Base-by-base conservation (phyloP, 2,113 vertebrate genomes). In the Mus spicilegus region DNA sequence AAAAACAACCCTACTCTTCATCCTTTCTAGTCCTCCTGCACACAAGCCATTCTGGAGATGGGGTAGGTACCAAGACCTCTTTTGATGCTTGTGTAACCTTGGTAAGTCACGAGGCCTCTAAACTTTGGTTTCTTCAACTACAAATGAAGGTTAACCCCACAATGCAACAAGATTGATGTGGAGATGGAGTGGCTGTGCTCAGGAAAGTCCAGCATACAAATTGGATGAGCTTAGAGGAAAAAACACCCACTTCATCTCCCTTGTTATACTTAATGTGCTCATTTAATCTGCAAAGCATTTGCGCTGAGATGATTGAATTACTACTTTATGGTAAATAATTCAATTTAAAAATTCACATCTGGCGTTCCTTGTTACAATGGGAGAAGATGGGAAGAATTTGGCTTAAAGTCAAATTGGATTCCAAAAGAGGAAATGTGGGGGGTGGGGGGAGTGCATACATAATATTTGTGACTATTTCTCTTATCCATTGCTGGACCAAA, bases 341-440 rank as follows among this genome's bases (percentile, higher is more conserved):
- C 10, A 33, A 93, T 49, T 96, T 78, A 30, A 93, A 93, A 77
- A 58, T 39, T 89, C 73, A 87, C 58, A 87, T 90, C 78, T 81
- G 56, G 39, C 77, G 24, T 87, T 90, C 67, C 10, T 70, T 63
- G 4, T 49, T 65, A 54, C 67, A 85, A 72, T 36, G 36, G 51
- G n/a, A 72, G 42, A 67, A 63, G 30, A 5, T 97, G 19, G 80
- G 39, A 89, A 87, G 51, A 56, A 76, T 81, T 51, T 89, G 58
- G 10, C 42, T 86, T 75, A 94, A 76, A 69, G 65, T 19, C 67
- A 96, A 81, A 95, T 30, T 17, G 51, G 85, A 51, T 42, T 70
- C 54, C 65, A 91, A 49, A 51, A 4, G 46, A 78, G 46, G 65
- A 69, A 3, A 16, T 3, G 42, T 42, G 42, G 42, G 42, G 42